Base-by-base conservation (phyloP, 23 tunicate genomes). In the Diplosoma virens region DNA sequence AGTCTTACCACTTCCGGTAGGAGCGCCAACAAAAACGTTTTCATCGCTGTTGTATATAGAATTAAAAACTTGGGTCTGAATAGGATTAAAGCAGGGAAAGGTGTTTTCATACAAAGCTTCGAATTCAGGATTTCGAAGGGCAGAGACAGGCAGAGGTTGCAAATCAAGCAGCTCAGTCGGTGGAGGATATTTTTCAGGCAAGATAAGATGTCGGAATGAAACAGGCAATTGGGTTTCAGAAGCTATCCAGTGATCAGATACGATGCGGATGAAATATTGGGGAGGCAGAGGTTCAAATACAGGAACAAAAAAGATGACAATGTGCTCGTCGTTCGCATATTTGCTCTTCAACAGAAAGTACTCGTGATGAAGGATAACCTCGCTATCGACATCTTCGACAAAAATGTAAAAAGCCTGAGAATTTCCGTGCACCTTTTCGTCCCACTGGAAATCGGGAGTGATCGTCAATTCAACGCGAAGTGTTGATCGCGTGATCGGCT, bases 391-490 rank as follows among this genome's bases (percentile, higher is more conserved):
- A 73, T 94, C 99, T 58, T 94, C 99, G 22, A 94, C 99, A 71
- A 94, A 77, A 16, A 94, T 94, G 79, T 73, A 94, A 61, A 94
- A 94, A n/a, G 90, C 99, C 59, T 94, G 80, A 1, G 93, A 84
- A 31, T 79, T 58, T 0, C 89, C 90, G 48, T 94, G 99, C 7
- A 84, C 81, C 56, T 88, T 94, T 26, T 87, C 90, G 69, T 94
- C 95, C 99, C 99, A 94, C 46, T 94, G 99, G 58, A 94, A 94
- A 70, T 94, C 99, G 2, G 99, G 99, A 2, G 95, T 94, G 28
- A 94, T 87, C 28, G 99, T 94, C 25, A 94, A 75, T 52, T 94
- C 99, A 16, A 94, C 99, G 3, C 95, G 66, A 34, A 94, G 41
- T 9, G 99, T 87, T 1, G 99, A 94, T 30, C 99, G 56, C 0